These are phyloP conservation scores for Aegypius monachus DNA, from an alignment of 2,113 vertebrate genomes.

Conservation along the genomic window DNA sequence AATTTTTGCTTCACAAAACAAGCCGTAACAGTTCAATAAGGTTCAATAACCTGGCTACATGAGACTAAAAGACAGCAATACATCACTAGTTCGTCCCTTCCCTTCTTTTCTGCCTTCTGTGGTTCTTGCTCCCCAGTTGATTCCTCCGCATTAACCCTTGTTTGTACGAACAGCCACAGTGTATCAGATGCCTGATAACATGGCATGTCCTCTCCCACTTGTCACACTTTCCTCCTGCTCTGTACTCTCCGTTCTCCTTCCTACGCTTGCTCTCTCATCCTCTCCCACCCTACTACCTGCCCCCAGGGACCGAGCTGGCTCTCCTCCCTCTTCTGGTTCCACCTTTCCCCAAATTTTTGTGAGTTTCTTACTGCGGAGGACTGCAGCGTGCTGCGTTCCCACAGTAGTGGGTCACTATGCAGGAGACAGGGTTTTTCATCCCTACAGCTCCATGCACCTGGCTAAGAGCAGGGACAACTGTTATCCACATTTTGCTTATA, in stretches of 20 bases:
- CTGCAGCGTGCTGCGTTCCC: background rate
- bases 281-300: background rate
- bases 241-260: background rate
- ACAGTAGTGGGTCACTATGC: background rate
- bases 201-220: background rate
- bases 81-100: background rate
- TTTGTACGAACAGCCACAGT: background rate
- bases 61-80: background rate
- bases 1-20: background rate
- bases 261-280: background rate
- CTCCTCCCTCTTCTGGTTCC: background rate
- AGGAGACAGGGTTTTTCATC: background rate
- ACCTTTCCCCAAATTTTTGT: background rate
- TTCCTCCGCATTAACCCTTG: background rate
- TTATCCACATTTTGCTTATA: background rate
- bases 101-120: background rate
- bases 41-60: background rate
- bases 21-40: background rate
- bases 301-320: background rate
- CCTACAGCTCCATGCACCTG: background rate
- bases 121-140: background rate
- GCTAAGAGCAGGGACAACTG: background rate
- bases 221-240: background rate
- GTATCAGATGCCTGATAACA: background rate
- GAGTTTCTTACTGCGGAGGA: background rate